Evolutionary conservation across 2,888 invertebrate genomes (phyloP), one percentile per base, ranked within the genome.

Genomic region (Hyposoter dolosus): DNA sequence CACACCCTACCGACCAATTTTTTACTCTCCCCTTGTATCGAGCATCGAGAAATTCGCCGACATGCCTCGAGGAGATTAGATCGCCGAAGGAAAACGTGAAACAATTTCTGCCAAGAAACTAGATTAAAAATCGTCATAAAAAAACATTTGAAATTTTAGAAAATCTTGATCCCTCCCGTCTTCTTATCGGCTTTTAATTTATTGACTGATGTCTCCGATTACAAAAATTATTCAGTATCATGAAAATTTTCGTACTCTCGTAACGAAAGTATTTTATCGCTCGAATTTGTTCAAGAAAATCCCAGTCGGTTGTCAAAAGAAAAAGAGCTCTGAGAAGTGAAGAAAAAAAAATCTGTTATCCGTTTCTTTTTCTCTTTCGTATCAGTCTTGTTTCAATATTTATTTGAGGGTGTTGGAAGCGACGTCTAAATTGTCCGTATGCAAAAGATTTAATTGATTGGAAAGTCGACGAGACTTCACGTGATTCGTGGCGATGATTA

Each of bases 31-130:
- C 47, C 79, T 71, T 50, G 35, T 78, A 74, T 76, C 82, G 78
- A 28, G 19, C 77, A 75, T 84, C 79, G 56, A 69, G 78, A 85
- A 84, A 87, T 84, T 84, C 63, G 71, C 78, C 76, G 19, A 32
- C 50, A 40, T 65, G 35, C 32, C 50, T 28, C 15, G 50, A 77
- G 66, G 53, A 45, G 15, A 19, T 53, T 53, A 53, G 23, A 68
- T 4, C 23, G 40, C 17, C 40, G 53, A 23, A 53, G 40, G 15
- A 19, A 19, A 40, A 40, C 50, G 35, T 12, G 63, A 35, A 28
- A 76, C 32, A 76, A 40, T 40, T 43, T 17, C 47, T 28, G 40
- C 0, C 23, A 40, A 60, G 12, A 35, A 53, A 35, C 28, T 17
- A n/a, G 32, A 35, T 50, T 17, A 71, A 53, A n/a, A 50, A 35